Conservation (phyloP, 2,888 invertebrate genomes). For the Drosophila kambysellisi region DNA sequence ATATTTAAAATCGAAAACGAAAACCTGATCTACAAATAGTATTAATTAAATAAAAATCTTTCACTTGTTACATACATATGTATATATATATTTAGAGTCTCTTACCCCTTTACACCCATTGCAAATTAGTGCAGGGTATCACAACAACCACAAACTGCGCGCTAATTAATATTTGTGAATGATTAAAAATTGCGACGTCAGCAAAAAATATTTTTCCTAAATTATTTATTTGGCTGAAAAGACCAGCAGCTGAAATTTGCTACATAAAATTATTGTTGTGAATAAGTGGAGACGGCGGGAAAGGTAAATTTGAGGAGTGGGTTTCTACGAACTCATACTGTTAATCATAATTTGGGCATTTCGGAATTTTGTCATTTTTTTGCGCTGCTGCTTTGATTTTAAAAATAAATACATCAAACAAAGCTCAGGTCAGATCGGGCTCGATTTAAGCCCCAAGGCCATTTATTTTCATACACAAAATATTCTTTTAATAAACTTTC, state of each 20-base stretch:
- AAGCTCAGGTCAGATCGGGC: constrained; percentile 18
- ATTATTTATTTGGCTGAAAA: constrained; percentile 18
- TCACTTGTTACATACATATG: too few species aligned
- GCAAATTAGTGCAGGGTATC: constrained; percentile 9
- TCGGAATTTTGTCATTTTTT: constrained; percentile 10
- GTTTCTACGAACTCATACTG: not conserved
- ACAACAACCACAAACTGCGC: constrained; percentile 9
- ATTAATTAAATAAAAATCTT: not conserved
- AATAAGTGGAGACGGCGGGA: constrained; percentile 1
- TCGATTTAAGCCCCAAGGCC: constrained; percentile 60
- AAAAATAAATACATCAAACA: constrained; percentile 30
- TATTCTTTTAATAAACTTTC: constrained; percentile 73
- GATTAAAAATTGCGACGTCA: constrained; percentile 51
- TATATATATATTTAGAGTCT: not conserved
- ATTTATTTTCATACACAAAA: constrained; percentile 67
- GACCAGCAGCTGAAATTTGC: constrained; percentile 10
- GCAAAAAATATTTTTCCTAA: constrained; percentile 47
- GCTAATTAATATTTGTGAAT: constrained; percentile 66
- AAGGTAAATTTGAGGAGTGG: not conserved
- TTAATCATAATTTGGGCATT: constrained; percentile 17
- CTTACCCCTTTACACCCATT: not conserved
- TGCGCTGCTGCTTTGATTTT: constrained; percentile 13
- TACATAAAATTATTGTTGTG: constrained; percentile 26
- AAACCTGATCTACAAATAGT: not conserved
- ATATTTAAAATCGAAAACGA: not conserved